phyloP scores from a whole-genome alignment of 2,888 invertebrate species.

The Gymnoscelis rufifasciata region DNA sequence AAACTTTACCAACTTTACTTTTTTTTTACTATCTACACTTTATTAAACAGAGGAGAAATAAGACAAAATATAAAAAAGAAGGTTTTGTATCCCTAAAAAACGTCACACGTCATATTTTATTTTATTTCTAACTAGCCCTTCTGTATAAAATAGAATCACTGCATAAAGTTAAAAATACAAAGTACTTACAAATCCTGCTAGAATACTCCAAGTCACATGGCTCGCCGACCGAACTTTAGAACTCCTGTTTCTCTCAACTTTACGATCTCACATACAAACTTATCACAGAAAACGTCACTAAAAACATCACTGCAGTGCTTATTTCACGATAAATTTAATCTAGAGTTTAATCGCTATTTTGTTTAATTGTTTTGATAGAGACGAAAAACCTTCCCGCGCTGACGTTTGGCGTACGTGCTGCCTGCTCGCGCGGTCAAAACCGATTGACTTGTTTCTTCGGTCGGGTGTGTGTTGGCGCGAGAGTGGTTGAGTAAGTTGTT shows the following conservation, averaged over 20 bases:
- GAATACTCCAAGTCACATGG: constrained; percentile 68
- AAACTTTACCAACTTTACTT: too few species aligned
- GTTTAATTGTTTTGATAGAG: constrained; percentile 30
- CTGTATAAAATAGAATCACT: not conserved
- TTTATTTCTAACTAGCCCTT: too few species aligned
- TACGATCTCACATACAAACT: constrained; percentile 49
- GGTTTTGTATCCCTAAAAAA: too few species aligned
- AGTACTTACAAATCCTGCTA: constrained; percentile 66
- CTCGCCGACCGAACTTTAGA: constrained; percentile 61
- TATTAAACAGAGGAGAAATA: too few species aligned
- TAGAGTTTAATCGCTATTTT: constrained; percentile 25
- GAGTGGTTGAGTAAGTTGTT: constrained; percentile 28
- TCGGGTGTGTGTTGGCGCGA: not conserved
- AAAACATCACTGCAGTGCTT: constrained; percentile 44
- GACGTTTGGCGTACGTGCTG: constrained; percentile 31
- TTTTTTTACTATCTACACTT: too few species aligned
- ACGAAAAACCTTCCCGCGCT: constrained; percentile 27
- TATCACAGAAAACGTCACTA: constrained; percentile 54
- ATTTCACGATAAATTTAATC: constrained; percentile 34
- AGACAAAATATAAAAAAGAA: too few species aligned
- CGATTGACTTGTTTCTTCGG: constrained; percentile 38
- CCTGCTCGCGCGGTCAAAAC: constrained; percentile 54
- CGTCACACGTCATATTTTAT: too few species aligned
- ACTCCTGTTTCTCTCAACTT: constrained; percentile 61
- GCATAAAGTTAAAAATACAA: constrained; percentile 27